Conservation (phyloP, 2,113 vertebrate genomes). For the Hypocryptadius cinnamomeus region DNA sequence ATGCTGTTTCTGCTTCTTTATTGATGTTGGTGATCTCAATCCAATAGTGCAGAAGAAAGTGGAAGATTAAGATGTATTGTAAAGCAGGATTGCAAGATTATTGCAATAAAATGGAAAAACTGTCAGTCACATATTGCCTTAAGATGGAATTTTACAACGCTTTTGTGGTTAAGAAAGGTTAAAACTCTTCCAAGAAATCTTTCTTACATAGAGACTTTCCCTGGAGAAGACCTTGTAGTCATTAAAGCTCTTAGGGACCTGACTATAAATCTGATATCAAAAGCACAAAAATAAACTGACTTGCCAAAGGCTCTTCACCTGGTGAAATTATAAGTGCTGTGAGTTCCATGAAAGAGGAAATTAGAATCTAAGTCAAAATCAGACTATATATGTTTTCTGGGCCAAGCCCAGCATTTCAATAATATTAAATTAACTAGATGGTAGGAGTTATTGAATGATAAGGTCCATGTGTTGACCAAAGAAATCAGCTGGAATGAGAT, state of each 20-base stretch:
- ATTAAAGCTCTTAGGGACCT: conserved; percentile 49
- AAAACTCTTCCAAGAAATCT: conserved; percentile 36
- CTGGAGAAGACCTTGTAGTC: conserved; percentile 42
- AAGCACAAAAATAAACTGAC: conserved; percentile 51
- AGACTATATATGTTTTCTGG: conserved; percentile 46
- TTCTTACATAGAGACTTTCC: conserved; percentile 22
- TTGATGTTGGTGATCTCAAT: conserved; percentile 31
- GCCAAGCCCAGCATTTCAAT: conserved; percentile 27
- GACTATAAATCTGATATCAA: conserved; percentile 38
- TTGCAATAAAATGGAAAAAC: conserved; percentile 37
- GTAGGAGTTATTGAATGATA: conserved; percentile 46
- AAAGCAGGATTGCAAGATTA: conserved; percentile 34
- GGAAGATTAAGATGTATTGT: conserved; percentile 52
- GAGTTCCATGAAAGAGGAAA: conserved; percentile 53
- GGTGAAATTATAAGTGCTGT: conserved; percentile 48
- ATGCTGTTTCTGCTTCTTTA: conserved; percentile 34
- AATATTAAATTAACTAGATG: not conserved
- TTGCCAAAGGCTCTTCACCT: conserved; percentile 20
- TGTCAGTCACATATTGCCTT: conserved; percentile 24
- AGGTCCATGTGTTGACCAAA: not conserved
- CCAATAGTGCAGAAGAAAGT: conserved; percentile 10
- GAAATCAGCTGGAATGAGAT: not conserved
- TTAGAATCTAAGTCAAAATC: conserved; percentile 47
- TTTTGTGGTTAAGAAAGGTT: conserved; percentile 43
- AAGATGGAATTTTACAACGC: conserved; percentile 6